A percentile compares a stretch with the other conserved stretches of the same genome.
These are phyloP conservation scores for Eidolon dupreanum DNA, from an alignment of 2,797 vertebrate species.

Conservation along the genomic window DNA sequence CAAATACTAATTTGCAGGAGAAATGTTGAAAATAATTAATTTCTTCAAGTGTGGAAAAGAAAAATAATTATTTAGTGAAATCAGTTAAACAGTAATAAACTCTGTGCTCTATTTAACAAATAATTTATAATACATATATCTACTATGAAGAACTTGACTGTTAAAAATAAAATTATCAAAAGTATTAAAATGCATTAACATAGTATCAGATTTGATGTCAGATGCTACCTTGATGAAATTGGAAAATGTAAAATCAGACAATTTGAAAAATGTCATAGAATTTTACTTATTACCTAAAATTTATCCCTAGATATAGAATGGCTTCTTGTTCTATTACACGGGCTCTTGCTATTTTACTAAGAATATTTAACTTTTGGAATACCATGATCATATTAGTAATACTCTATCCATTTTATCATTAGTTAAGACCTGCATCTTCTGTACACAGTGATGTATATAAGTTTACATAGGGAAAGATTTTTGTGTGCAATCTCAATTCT, in stretches of 20 bases:
- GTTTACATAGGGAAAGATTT: not conserved
- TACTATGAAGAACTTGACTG: not conserved
- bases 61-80: not conserved
- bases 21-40: not conserved
- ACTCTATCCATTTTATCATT: not conserved
- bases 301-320: not conserved
- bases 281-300: not conserved
- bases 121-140: not conserved
- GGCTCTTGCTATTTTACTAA: not conserved
- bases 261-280: not conserved
- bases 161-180: not conserved
- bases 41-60: not conserved
- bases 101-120: not conserved
- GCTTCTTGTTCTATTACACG: not conserved
- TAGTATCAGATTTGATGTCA: not conserved
- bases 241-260: not conserved
- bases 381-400: not conserved
- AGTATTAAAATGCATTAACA: not conserved
- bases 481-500: not conserved
- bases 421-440: not conserved
- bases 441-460: not conserved
- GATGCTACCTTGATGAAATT: not conserved
- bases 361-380: not conserved
- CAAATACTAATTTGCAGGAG: not conserved
- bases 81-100: not conserved